These are phyloP conservation scores for Zoanthus gigantus DNA, from an alignment of 92 coral and sea anemone species.

Conservation along the genomic window DNA sequence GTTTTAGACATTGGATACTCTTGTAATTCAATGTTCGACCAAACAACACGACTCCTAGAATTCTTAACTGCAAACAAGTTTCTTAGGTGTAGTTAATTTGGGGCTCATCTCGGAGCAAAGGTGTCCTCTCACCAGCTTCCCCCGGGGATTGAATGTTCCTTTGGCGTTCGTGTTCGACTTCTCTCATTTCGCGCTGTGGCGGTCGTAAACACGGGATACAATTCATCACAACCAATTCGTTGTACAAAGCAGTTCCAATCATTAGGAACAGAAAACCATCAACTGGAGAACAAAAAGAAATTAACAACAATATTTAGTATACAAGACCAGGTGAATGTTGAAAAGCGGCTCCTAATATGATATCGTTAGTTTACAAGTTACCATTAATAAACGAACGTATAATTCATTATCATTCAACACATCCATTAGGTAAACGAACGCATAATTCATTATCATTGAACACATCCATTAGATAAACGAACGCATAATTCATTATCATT, in stretches of 20 bases:
- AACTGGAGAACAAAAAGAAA: not conserved
- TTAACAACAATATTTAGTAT: too few relatives aligned
- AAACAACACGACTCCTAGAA: not conserved
- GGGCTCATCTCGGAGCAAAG: constrained; percentile 16
- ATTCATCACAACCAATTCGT: constrained; percentile 33
- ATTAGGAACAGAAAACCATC: constrained; percentile 48
- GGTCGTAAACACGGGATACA: constrained; percentile 41
- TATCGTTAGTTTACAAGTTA: too few relatives aligned
- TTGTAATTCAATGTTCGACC: not conserved
- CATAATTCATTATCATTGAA: too few relatives aligned
- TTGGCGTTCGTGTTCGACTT: constrained; percentile 6
- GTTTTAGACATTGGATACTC: too few relatives aligned
- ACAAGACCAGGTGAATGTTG: too few relatives aligned
- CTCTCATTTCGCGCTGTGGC: constrained; percentile 40
- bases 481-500: too few relatives aligned
- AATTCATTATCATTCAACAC: too few relatives aligned
- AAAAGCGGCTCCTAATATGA: too few relatives aligned
- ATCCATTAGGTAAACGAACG: too few relatives aligned
- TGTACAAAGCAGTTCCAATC: constrained; percentile 49
- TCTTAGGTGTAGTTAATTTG: not conserved
- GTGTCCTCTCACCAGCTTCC: constrained; percentile 29
- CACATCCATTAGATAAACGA: too few relatives aligned
- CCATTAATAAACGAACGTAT: too few relatives aligned
- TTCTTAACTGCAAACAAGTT: not conserved
- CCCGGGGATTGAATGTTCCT: constrained; percentile 14